Percentiles rank a stretch among this genome's conserved stretches.
These are phyloP conservation scores for Epistrophe grossulariae DNA, from an alignment of 2,888 invertebrate species.

Conservation along the genomic window DNA sequence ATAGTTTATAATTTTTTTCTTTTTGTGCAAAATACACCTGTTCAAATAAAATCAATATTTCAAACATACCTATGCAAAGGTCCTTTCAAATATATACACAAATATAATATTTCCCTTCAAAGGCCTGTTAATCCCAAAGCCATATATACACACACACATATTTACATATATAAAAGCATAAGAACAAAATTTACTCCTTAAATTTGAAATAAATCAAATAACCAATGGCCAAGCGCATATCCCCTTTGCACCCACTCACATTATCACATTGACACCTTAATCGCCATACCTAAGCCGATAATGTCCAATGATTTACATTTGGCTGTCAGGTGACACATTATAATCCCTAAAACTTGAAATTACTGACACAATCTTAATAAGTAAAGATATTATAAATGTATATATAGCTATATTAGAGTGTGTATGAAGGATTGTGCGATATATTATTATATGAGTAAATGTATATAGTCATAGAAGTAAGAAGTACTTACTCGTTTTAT, in stretches of 20 bases:
- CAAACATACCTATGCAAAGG: too few relatives aligned
- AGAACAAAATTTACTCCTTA: not conserved
- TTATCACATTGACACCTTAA: conserved; percentile 43
- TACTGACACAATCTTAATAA: conserved; percentile 42
- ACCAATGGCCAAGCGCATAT: not conserved
- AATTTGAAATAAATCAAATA: conserved; percentile 42
- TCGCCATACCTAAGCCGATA: conserved; percentile 45
- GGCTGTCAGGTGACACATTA: conserved; percentile 48
- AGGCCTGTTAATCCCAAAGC: not conserved
- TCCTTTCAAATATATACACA: too few relatives aligned
- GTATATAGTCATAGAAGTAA: not conserved
- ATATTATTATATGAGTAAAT: not conserved
- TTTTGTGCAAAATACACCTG: too few relatives aligned
- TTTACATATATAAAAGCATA: too few relatives aligned
- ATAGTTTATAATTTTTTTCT: too few relatives aligned
- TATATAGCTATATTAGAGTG: too few relatives aligned
- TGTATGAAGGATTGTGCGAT: not conserved
- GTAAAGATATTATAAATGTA: not conserved
- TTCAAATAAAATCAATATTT: too few relatives aligned
- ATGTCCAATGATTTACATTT: conserved; percentile 61
- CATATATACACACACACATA: too few relatives aligned
- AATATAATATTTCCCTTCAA: not conserved
- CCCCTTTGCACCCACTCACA: not conserved
- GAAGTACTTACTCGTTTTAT: not conserved
- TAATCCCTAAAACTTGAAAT: conserved; percentile 51